Evolutionary conservation across 92 coral and sea anemone genomes (phyloP).

Genomic region (Siderastrea siderea): DNA sequence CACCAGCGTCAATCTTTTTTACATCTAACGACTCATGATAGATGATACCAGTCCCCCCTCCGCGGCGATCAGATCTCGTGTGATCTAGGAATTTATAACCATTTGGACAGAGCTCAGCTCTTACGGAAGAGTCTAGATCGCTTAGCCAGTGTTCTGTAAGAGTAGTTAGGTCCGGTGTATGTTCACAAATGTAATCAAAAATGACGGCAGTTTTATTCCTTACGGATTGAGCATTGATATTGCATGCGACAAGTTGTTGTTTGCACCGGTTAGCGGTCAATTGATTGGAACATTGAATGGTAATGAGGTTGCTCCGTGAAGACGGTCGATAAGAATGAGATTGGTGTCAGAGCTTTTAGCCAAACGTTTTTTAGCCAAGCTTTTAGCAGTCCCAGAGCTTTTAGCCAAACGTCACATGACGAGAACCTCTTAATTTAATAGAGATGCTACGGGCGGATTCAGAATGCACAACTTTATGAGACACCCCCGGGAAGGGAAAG

Average conservation of each 20-base stretch:
- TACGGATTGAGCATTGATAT: constrained; percentile 45
- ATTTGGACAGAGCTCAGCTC: constrained; percentile 62
- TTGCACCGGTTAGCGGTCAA: constrained; percentile 18
- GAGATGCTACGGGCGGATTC: too few relatives aligned
- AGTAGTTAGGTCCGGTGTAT: constrained; percentile 34
- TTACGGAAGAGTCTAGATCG: constrained; percentile 28
- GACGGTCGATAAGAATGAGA: constrained; percentile 11
- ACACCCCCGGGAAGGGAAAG: too few relatives aligned
- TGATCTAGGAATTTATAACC: constrained; percentile 66
- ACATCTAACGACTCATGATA: constrained; percentile 52
- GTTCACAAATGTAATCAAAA: constrained; percentile 43
- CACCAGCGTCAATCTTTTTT: constrained; percentile 44
- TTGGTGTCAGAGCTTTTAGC: too few relatives aligned
- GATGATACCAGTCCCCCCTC: constrained; percentile 66
- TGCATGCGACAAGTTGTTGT: constrained; percentile 48
- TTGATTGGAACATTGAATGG: constrained; percentile 44
- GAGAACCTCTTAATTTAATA: too few relatives aligned
- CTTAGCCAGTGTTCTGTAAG: constrained; percentile 57
- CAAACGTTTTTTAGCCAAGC: too few relatives aligned
- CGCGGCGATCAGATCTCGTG: constrained; percentile 31
- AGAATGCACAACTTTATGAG: too few relatives aligned
- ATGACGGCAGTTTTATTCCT: constrained; percentile 53
- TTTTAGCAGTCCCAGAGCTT: too few relatives aligned
- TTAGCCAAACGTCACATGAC: too few relatives aligned
- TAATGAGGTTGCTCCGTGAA: constrained; percentile 26